phyloP scores from a whole-genome alignment of 92 coral and sea anemone species.

The Heliopora coerulea region DNA sequence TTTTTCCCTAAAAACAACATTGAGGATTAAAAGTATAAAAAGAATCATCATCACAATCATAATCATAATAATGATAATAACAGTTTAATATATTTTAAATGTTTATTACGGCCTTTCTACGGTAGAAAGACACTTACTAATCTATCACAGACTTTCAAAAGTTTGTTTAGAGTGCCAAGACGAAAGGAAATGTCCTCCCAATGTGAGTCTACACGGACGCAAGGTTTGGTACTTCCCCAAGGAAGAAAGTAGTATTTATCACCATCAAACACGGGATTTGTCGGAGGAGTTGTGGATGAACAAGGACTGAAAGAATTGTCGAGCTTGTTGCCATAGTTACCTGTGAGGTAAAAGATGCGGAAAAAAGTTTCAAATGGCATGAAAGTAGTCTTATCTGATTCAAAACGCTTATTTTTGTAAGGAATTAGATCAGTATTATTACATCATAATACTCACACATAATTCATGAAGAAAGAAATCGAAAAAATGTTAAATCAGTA shows the following conservation, averaged over 20 bases:
- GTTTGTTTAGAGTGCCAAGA: constrained; percentile 75
- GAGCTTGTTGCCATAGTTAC: constrained; percentile 95
- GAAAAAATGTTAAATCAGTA: too few species aligned
- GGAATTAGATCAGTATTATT: too few species aligned
- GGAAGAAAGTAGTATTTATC: constrained; percentile 83
- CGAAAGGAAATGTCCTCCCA: constrained; percentile 97
- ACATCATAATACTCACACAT: too few species aligned
- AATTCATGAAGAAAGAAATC: too few species aligned
- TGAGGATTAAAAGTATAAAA: too few species aligned
- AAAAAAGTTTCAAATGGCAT: background rate
- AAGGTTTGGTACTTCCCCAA: constrained; percentile 87
- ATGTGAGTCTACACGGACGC: constrained; percentile 86
- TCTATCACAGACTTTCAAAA: constrained; percentile 63
- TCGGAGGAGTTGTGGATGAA: constrained; percentile 82
- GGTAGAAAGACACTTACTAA: constrained; percentile 72
- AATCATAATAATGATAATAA: too few species aligned
- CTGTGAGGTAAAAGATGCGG: too few species aligned
- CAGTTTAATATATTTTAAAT: too few species aligned
- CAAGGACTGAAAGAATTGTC: constrained; percentile 86
- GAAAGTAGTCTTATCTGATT: too few species aligned
- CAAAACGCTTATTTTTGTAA: too few species aligned
- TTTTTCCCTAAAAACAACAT: constrained; percentile 56
- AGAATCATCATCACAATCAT: too few species aligned
- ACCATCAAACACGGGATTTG: constrained; percentile 92
- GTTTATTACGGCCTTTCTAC: too few species aligned